Percentiles rank a stretch among this genome's conserved stretches.
These are phyloP conservation scores for Camelus bactrianus DNA, from an alignment of 2,113 vertebrate species.

Conservation along the genomic window DNA sequence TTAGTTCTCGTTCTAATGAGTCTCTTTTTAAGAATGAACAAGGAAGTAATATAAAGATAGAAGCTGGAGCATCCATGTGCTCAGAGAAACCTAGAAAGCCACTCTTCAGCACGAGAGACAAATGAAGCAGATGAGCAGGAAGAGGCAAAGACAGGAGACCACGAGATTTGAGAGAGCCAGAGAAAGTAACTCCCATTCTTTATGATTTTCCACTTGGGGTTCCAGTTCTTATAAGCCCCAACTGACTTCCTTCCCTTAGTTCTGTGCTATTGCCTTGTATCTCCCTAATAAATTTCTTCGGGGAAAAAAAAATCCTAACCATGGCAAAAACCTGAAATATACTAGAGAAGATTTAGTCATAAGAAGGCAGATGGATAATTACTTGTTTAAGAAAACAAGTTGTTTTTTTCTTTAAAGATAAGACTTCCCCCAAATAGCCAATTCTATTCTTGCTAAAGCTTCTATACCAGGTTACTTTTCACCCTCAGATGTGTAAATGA, in stretches of 20 bases:
- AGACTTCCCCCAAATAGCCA: conserved; percentile 51
- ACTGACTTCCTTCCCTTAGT: not conserved
- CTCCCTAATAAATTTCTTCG: conserved; percentile 35
- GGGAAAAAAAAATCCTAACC: conserved; percentile 19
- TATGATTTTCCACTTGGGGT: not conserved
- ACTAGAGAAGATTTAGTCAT: conserved; percentile 33
- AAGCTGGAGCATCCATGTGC: conserved; percentile 18
- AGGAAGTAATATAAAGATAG: conserved; percentile 43
- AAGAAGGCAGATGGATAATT: conserved; percentile 52
- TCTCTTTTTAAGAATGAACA: conserved; percentile 69
- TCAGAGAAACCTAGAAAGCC: conserved; percentile 64
- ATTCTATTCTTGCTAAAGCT: conserved; percentile 45
- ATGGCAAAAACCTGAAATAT: conserved; percentile 54
- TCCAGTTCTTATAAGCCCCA: not conserved
- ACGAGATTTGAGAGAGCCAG: not conserved
- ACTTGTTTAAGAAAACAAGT: conserved; percentile 61
- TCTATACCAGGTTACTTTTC: conserved; percentile 50
- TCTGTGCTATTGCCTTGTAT: not conserved
- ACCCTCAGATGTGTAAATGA: conserved; percentile 64
- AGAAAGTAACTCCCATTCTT: not conserved
- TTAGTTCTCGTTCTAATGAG: conserved; percentile 31
- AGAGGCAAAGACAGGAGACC: not conserved
- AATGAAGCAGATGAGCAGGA: not conserved
- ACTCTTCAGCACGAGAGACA: conserved; percentile 36
- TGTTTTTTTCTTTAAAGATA: conserved; percentile 67